Evolutionary conservation across 2,113 vertebrate genomes (phyloP).

Genomic region (Takifugu flavidus): DNA sequence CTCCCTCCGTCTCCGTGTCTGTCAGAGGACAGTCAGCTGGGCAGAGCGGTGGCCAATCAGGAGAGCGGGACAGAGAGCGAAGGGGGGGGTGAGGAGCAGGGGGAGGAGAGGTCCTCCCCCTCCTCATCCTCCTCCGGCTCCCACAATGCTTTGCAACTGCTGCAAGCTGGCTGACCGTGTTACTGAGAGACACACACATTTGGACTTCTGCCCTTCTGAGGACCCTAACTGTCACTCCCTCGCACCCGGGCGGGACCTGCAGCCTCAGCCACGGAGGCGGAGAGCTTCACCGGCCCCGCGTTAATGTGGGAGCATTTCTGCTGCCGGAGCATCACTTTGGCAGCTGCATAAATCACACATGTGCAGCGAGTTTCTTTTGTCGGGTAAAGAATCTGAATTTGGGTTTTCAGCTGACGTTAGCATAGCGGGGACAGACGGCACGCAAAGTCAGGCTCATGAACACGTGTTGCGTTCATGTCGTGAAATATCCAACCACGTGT

Average conservation of each 20-base stretch:
- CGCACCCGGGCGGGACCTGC: too few species aligned
- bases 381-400: too few species aligned
- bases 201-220: not conserved
- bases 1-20: constrained; percentile 26
- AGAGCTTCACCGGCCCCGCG: too few species aligned
- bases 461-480: too few species aligned
- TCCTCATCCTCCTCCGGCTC: constrained; percentile 14
- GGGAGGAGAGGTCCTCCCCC: not conserved
- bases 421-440: too few species aligned
- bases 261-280: not conserved
- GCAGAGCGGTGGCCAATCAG: constrained; percentile 42
- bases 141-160: constrained; percentile 50
- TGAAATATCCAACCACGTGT: too few species aligned
- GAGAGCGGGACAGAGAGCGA: constrained; percentile 1
- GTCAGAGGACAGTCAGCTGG: constrained; percentile 56
- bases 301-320: too few species aligned
- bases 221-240: not conserved
- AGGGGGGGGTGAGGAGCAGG: not conserved
- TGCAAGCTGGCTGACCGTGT: constrained; percentile 33
- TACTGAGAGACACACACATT: not conserved
- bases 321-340: too few species aligned
- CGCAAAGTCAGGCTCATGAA: too few species aligned
- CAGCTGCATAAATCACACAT: too few species aligned
- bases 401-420: too few species aligned
- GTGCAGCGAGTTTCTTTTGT: too few species aligned